Base-by-base conservation (phyloP, 2,888 invertebrate genomes). In the Caenorhabditis sp. region DNA sequence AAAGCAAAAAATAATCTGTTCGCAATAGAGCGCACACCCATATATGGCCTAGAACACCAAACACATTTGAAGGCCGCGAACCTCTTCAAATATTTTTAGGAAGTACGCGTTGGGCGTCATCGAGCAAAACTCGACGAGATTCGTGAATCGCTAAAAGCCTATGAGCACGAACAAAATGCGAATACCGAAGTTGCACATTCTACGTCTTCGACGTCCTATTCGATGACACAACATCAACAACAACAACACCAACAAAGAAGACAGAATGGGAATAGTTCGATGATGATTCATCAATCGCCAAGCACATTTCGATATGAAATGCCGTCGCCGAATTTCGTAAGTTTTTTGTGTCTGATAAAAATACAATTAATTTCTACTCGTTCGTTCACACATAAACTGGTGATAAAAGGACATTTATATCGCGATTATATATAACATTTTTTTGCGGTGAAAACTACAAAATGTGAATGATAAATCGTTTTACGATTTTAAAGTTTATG, bases 51-150 rank as follows among this genome's bases (percentile, higher is more conserved):
- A n/a, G n/a, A n/a, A n/a, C n/a, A n/a, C n/a, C n/a, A 50, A 50
- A 50, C 14, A 50, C 17, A 4, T 50, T 50, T 50, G 14, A 50
- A n/a, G n/a, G n/a, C n/a, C n/a, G n/a, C n/a, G n/a, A n/a, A n/a
- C n/a, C n/a, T n/a, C n/a, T n/a, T n/a, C n/a, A n/a, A n/a, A 21
- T 53, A 20, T 53, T 72, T 79, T 23, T 73, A 82, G 82, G 77
- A 79, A 25, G 69, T 80, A 20, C 76, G 78, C 63, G 72, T 77
- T 23, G 84, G 84, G n/a, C 81, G 83, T 31, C 84, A 87, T 59
- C 80, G 82, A 8, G 84, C 86, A 38, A 85, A 86, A 70, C 69
- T 86, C 17, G 84, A 87, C 54, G 63, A 77, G 54, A 86, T 87
- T 67, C 78, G 86, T 0, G 81, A 83, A 56, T 82, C 82, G 8